Base-by-base conservation (phyloP, 2,797 vertebrate genomes). In the Cephalopachus bancanus region DNA sequence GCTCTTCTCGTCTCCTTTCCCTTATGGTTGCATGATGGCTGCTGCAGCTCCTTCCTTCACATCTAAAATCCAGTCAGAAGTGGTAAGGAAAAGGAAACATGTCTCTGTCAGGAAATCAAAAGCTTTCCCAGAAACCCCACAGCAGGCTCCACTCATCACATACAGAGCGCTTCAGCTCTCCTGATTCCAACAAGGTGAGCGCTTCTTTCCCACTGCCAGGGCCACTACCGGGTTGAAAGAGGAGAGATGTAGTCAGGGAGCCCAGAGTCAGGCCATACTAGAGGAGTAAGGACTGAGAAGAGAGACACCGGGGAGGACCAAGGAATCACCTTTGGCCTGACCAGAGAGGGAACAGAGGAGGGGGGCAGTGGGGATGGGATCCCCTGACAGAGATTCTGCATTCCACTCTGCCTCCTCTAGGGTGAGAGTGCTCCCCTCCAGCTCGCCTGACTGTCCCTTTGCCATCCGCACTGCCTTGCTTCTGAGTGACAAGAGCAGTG, bases 91-190 rank as follows among this genome's bases (percentile, higher is more conserved):
- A 85, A 83, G 1, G 10, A 57, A 11, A 24, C 65, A 14, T 49
- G 28, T 37, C 37, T 74, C 30, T 79, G 22, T 79, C 72, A 94
- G 67, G 10, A 87, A 85, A 87, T 64, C 1, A 22, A 83, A 91
- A 55, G 30, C 75, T 89, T 78, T 67, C 30, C 28, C 49, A 81
- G 28, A 64, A 93, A 57, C 49, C 44, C 87, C 53, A 74, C 15
- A 91, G 30, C 8, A 49, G 49, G 14, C 24, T 76, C 65, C 15
- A 33, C 10, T 37, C n/a, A 64, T n/a, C 67, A 53, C 26, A 7
- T 24, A 33, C 1, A 51, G 62, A 44, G 2, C 7, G 44, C 44
- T 44, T 26, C 79, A 59, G 28, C 6, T 72, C 26, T 67, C 37
- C 26, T 64, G 64, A 85, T 24, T n/a, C 55, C 81, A 51, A 44